phyloP scores from a whole-genome alignment of 2,797 vertebrate species.

The Lophotriccus pileatus region DNA sequence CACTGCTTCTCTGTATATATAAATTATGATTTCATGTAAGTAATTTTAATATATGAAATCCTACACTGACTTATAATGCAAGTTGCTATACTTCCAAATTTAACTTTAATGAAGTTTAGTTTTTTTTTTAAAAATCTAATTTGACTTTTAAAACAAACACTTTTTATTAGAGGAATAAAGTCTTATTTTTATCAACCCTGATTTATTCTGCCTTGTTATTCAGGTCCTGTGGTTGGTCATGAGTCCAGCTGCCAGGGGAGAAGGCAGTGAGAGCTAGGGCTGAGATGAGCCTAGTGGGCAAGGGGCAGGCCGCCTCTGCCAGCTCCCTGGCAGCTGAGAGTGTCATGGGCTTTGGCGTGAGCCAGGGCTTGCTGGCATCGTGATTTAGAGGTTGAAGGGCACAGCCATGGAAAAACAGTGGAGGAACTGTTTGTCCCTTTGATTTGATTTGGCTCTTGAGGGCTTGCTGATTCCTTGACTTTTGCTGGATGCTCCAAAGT shows the following conservation, averaged over 20 bases:
- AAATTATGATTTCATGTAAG: slow-evolving; percentile 7
- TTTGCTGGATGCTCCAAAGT: background rate
- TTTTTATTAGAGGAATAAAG: background rate
- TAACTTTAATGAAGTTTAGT: background rate
- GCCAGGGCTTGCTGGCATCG: background rate
- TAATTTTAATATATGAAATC: background rate
- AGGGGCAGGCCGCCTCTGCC: background rate
- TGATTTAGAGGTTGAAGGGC: background rate
- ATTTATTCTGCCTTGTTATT: background rate
- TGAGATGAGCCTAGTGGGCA: background rate
- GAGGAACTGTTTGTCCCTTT: background rate
- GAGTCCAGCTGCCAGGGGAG: background rate
- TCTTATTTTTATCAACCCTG: background rate
- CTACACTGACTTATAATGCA: background rate
- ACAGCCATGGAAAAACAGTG: background rate
- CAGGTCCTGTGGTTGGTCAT: background rate
- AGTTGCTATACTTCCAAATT: background rate
- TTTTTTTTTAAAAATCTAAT: background rate
- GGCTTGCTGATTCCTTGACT: background rate
- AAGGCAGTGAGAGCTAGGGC: background rate
- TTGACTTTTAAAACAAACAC: background rate
- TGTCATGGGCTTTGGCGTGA: background rate
- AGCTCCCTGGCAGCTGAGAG: background rate
- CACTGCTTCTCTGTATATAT: background rate
- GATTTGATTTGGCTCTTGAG: background rate